phyloP scores from a whole-genome alignment of 2,113 vertebrate genomes.

The Leptobrachium leishanense region DNA sequence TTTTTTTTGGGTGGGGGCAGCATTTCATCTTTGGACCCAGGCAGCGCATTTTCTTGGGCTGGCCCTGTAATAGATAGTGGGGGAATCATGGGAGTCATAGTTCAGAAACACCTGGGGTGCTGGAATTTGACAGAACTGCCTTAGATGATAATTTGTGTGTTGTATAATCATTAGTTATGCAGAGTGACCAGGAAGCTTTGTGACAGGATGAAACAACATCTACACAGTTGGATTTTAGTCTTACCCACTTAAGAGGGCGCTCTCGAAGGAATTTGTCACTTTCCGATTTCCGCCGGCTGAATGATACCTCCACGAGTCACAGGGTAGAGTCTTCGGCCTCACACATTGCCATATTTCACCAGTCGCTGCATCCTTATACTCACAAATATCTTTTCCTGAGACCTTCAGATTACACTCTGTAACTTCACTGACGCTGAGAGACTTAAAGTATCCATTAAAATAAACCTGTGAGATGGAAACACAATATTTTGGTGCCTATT shows the following conservation, averaged over 20 bases:
- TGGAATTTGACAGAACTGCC: too few species aligned
- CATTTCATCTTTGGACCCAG: too few species aligned
- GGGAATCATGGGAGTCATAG: too few species aligned
- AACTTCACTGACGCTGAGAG: background rate
- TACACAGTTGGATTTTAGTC: background rate
- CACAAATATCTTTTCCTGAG: background rate
- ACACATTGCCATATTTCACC: constrained; percentile 19
- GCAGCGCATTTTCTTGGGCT: too few species aligned
- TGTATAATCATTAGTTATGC: too few species aligned
- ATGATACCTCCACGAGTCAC: constrained; percentile 21
- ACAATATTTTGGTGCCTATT: too few species aligned
- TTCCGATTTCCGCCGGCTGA: constrained; percentile 11
- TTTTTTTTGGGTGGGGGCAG: too few species aligned
- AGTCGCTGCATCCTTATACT: constrained; percentile 7
- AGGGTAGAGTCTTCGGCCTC: constrained; percentile 1
- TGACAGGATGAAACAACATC: too few species aligned
- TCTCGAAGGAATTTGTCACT: constrained; percentile 18
- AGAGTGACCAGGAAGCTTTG: too few species aligned
- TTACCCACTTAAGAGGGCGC: constrained; percentile 5
- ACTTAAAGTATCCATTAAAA: constrained; percentile 9
- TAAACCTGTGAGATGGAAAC: constrained; percentile 4
- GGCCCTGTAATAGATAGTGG: too few species aligned
- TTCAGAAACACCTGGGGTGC: too few species aligned
- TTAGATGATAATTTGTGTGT: too few species aligned
- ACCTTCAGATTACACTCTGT: constrained; percentile 16